Percentiles rank a stretch among this genome's conserved stretches.
These are phyloP conservation scores for Tribolium freemani DNA, from an alignment of 2,888 invertebrate genomes.

Conservation along the genomic window DNA sequence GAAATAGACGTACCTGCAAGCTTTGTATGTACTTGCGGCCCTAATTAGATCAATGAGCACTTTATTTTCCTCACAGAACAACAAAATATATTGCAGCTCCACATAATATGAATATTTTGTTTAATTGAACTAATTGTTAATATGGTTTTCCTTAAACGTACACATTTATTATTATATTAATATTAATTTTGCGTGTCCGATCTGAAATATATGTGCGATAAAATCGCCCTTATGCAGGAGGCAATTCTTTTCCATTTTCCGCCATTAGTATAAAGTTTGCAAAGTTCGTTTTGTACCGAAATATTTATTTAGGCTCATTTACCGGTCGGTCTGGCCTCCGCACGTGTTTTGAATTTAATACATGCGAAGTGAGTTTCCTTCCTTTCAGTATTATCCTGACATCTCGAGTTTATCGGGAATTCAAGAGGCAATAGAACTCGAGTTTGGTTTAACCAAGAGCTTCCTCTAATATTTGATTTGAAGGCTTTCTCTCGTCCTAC, in stretches of 20 bases:
- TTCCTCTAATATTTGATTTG: constrained; percentile 35
- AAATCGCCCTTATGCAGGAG: neutral
- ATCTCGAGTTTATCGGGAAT: constrained; percentile 24
- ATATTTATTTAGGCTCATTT: constrained; percentile 42
- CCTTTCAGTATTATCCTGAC: constrained; percentile 10
- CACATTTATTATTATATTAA: no score
- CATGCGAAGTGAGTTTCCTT: constrained; percentile 26
- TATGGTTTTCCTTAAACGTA: no score
- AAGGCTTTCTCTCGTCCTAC: neutral
- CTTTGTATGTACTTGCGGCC: neutral
- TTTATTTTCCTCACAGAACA: neutral
- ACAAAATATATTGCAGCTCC: no score
- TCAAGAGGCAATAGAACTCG: constrained; percentile 28
- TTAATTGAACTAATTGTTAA: no score
- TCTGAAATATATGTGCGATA: neutral
- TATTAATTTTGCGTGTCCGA: no score
- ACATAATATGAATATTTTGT: no score
- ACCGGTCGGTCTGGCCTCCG: constrained; percentile 18
- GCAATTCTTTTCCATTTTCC: neutral
- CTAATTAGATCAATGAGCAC: neutral
- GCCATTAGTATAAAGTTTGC: constrained; percentile 5
- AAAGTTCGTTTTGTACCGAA: constrained; percentile 3
- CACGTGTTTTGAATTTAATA: constrained; percentile 39
- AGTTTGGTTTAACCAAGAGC: constrained; percentile 11
- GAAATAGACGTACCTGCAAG: neutral